phyloP scores from a whole-genome alignment of 2,888 invertebrate species.

The Rambutsinella grinnellia region DNA sequence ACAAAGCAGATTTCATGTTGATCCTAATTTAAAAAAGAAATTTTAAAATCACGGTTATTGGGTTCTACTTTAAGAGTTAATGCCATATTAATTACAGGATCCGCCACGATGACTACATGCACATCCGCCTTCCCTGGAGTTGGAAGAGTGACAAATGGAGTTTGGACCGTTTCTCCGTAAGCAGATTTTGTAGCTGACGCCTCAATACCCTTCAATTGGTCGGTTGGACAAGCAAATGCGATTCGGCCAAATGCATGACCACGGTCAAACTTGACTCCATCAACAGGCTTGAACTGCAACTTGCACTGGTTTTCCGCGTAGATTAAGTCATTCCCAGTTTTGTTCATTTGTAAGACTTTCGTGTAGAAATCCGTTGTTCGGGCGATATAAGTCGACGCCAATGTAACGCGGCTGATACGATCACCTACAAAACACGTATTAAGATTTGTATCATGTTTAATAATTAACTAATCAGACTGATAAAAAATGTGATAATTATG shows the following conservation, averaged over 20 bases:
- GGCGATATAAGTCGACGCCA: conserved; percentile 83
- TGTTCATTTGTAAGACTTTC: conserved; percentile 80
- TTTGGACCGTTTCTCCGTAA: conserved; percentile 79
- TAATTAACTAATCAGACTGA: no score
- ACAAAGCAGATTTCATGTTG: conserved; percentile 99
- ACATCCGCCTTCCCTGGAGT: conserved; percentile 99
- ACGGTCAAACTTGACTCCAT: conserved; percentile 78
- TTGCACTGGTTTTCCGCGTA: conserved; percentile 24
- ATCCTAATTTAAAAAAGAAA: no score
- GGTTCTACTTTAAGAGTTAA: no score
- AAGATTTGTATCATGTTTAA: neutral
- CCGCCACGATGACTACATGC: conserved; percentile 93
- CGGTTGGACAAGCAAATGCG: conserved; percentile 90
- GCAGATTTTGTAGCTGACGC: conserved; percentile 78
- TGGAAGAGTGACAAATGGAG: conserved; percentile 90
- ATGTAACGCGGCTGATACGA: conserved; percentile 72
- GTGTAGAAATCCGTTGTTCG: conserved; percentile 89
- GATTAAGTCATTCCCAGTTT: conserved; percentile 73
- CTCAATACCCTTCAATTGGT: conserved; percentile 83
- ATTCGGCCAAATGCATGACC: conserved; percentile 95
- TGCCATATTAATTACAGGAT: conserved; percentile 77
- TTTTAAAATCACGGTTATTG: no score
- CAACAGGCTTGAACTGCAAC: conserved; percentile 2
- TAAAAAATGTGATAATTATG: no score
- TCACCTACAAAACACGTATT: conserved; percentile 18